phyloP scores from a whole-genome alignment of 2,888 invertebrate species.

The Nymphalis urticae region DNA sequence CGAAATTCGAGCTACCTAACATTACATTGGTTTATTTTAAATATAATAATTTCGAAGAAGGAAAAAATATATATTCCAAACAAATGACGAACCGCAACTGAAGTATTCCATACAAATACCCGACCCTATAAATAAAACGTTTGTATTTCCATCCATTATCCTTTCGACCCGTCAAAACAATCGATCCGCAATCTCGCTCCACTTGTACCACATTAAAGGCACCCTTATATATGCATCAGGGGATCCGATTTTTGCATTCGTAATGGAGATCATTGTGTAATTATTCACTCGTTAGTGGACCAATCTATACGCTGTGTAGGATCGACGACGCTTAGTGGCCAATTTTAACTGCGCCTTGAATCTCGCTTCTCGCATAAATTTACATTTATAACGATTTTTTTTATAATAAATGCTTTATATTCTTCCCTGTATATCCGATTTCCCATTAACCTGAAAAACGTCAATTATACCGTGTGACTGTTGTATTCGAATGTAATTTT shows the following conservation, averaged over 20 bases:
- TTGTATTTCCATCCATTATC: constrained; percentile 27
- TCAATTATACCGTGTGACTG: constrained; percentile 25
- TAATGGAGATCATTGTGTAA: constrained; percentile 78
- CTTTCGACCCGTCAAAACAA: constrained; percentile 35
- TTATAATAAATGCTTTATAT: constrained; percentile 38
- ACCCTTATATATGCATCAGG: constrained; percentile 72
- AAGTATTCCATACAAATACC: too few relatives aligned
- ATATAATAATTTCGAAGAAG: too few relatives aligned
- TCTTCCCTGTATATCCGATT: constrained; percentile 28
- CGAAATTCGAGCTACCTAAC: too few relatives aligned
- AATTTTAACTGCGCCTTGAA: constrained; percentile 54
- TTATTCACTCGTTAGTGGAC: constrained; percentile 76
- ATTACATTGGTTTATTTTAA: too few relatives aligned
- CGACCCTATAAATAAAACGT: constrained; percentile 6
- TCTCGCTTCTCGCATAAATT: constrained; percentile 44
- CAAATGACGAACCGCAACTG: too few relatives aligned
- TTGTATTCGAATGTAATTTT: constrained; percentile 32
- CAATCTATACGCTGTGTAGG: constrained; percentile 57
- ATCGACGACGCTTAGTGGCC: constrained; percentile 44
- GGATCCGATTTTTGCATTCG: constrained; percentile 77
- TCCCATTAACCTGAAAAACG: constrained; percentile 34
- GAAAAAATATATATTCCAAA: too few relatives aligned
- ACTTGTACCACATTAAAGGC: constrained; percentile 50
- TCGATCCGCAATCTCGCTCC: constrained; percentile 31
- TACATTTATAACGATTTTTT: constrained; percentile 42